Evolutionary conservation across 2,797 vertebrate genomes (phyloP), one percentile per base, ranked within the genome.

Genomic region (Arrhamphus sclerolepis): DNA sequence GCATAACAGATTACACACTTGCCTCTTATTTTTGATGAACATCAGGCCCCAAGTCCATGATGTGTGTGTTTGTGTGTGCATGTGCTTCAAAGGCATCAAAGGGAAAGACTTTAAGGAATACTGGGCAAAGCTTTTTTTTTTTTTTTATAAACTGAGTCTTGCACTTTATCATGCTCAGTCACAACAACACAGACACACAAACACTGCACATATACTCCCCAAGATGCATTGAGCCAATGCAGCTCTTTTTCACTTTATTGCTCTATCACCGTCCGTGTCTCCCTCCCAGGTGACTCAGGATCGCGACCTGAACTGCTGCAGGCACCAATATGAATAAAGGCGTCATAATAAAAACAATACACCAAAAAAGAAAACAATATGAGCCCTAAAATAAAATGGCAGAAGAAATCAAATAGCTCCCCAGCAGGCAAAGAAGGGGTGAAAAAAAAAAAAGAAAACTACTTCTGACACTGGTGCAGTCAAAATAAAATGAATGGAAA

Each of bases 301-400:
- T 58, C 6, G 6, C 55, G 68, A 74, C 72, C 68, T 3, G 14
- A 29, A 64, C 67, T 38, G 85, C 84, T 83, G 81, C 72, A 49
- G 83, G 88, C 83, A 11, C 61, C 40, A 26, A 85, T 83, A 84
- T 83, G 83, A 88, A 89, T 89, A 86, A 85, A 89, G 72, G 73
- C 70, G 56, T 79, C 77, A 80, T 81, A 81, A 88, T 87, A 87
- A 86, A 84, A 89, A 82, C 78, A 80, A 78, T 60, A 72, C 67
- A 74, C 60, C 67, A 80, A 72, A 83, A 46, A 81, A 89, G 84
- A 89, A 46, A 81, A 89, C 85, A 89, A 89, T 89, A 86, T 78
- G 82, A 91, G 82, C 86, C 87, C 81, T 87, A 81, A 91, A 91
- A 81, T 43, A 81, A 92, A 91, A 81, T 38, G 19, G 65, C 74